Conservation (phyloP, 2,113 vertebrate species). For the Corvus cornix region DNA sequence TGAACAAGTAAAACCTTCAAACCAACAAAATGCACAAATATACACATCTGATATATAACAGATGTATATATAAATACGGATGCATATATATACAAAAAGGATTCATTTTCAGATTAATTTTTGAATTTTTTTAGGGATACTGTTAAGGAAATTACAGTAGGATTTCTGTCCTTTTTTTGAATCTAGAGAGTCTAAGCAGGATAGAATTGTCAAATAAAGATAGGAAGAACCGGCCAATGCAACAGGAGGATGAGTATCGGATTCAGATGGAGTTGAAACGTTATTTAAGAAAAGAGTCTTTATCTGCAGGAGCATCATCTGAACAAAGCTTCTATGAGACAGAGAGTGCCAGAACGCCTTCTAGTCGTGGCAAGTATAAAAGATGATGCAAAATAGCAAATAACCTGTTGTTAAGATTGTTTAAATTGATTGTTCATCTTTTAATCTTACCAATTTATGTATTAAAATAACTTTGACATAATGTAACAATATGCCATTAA, state of each 20-base stretch:
- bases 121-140: background rate
- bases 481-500: background rate
- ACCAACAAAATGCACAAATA: background rate
- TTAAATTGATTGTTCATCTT: background rate
- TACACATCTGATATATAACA: background rate
- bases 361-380: constrained; percentile 86
- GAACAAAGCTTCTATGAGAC: constrained; percentile 93
- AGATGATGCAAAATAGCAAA: background rate
- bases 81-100: too few species aligned
- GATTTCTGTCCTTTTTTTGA: constrained; percentile 12
- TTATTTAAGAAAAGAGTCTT: constrained; percentile 87
- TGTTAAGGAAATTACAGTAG: background rate
- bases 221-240: constrained; percentile 92
- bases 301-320: constrained; percentile 74
- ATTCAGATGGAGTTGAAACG: constrained; percentile 96
- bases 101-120: background rate
- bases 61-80: too few species aligned
- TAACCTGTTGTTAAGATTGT: background rate
- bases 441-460: background rate
- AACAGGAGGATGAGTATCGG: constrained; percentile 95
- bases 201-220: constrained; percentile 81
- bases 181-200: constrained; percentile 83
- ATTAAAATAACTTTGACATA: background rate
- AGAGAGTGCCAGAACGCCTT: constrained; percentile 87
- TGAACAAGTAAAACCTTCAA: background rate